Evolutionary conservation across 2,797 vertebrate genomes (phyloP).

Genomic region (Sciurus carolinensis): DNA sequence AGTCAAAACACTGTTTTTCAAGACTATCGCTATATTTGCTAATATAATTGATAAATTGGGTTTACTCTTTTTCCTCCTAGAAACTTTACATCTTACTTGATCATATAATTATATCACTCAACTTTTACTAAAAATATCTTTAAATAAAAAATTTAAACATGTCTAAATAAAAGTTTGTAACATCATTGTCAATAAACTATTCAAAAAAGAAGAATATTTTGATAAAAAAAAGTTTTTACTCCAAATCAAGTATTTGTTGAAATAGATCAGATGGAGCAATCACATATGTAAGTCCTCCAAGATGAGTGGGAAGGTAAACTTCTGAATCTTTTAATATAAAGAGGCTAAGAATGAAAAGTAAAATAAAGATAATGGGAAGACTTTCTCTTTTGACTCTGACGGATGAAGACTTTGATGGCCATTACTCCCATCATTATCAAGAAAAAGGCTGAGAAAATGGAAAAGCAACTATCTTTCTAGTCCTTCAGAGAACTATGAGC

Average conservation of each 20-base stretch:
- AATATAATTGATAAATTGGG: slow-evolving; percentile 83
- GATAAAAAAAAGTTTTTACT: neutral
- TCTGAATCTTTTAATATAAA: slow-evolving; percentile 43
- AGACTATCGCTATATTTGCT: slow-evolving; percentile 84
- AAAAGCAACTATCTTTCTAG: neutral
- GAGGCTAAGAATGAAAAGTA: neutral
- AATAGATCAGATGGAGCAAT: neutral
- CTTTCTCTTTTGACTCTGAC: neutral
- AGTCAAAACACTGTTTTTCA: slow-evolving; percentile 85
- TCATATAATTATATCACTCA: slow-evolving; percentile 81
- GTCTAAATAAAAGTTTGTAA: slow-evolving; percentile 27
- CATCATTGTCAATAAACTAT: slow-evolving; percentile 30
- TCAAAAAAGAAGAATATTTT: neutral
- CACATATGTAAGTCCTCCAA: slow-evolving; percentile 56
- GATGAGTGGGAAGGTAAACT: slow-evolving; percentile 37
- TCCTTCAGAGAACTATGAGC: neutral
- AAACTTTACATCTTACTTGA: slow-evolving; percentile 83
- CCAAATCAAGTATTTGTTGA: slow-evolving; percentile 70
- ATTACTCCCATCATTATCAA: neutral
- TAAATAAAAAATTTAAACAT: slow-evolving; percentile 78
- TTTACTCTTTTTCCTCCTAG: slow-evolving; percentile 83
- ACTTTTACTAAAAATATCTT: slow-evolving; percentile 63
- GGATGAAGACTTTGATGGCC: neutral
- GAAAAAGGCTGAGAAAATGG: neutral
- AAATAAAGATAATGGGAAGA: neutral